Evolutionary conservation across 2,797 vertebrate genomes (phyloP), one percentile per base, ranked within the genome.

Genomic region (Tolypeutes matacus): DNA sequence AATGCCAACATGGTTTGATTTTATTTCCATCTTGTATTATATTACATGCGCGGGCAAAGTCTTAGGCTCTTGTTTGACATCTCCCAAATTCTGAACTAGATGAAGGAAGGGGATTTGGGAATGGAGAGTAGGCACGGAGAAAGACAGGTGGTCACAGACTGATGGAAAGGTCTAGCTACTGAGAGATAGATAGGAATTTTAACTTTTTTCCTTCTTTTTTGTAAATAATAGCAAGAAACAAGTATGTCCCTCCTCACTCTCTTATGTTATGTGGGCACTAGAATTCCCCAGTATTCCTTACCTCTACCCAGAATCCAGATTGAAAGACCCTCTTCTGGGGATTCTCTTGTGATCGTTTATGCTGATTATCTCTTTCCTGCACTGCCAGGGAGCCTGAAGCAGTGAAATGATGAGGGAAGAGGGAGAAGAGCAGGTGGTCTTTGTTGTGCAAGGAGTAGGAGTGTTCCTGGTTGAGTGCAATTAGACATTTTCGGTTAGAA

Each of bases 401-500:
- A 86, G 67, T 80, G 46, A 69, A 82, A 3, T 86, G 49, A 56
- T 34, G 29, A 64, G 29, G 42, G 77, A 56, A 25, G 39, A 69
- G 18, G 56, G 31, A 86, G 84, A 53, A 76, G 34, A 56, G 5
- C 1, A 20, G 60, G 31, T 49, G 51, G 82, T 73, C 51, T 89
- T 80, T 39, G 31, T 64, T 86, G 31, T 77, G 49, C 46, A 70
- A 49, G 42, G 65, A 69, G 17, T 64, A 72, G 64, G 58, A 58
- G 4, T 65, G 23, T 93, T 77, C 25, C 67, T 83, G 70, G 36
- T 77, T 27, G 42, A 42, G 18, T 31, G 21, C 69, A 51, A 7
- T 46, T 25, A 75, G 73, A 65, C 14, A 25, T 70, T 56, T 91
- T 93, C 42, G 86, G 23, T 95, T 86, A 70, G 51, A 73, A 93